phyloP scores from a whole-genome alignment of 2,888 invertebrate species.

The Carpatolechia fugitivella region DNA sequence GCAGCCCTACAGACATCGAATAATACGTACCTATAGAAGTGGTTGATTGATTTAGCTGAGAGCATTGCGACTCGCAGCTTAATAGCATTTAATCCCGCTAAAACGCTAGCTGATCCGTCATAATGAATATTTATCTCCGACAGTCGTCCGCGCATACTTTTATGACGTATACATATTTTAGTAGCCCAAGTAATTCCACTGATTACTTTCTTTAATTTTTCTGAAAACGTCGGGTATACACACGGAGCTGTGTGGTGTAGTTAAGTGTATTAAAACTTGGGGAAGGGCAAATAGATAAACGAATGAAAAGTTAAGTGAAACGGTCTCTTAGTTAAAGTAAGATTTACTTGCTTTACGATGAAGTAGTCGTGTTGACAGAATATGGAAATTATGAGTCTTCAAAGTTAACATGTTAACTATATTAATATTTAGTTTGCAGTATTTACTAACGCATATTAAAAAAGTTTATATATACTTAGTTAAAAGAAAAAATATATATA shows the following conservation, averaged over 20 bases:
- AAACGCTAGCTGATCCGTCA: slow-evolving; percentile 73
- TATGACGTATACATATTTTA: slow-evolving; percentile 79
- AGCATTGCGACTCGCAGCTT: slow-evolving; percentile 57
- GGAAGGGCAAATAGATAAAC: slow-evolving; percentile 57
- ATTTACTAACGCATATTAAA: too few relatives aligned
- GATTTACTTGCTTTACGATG: not conserved
- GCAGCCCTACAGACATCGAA: not conserved
- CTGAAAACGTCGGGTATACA: slow-evolving; percentile 49
- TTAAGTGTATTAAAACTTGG: slow-evolving; percentile 66
- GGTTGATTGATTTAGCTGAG: slow-evolving; percentile 66
- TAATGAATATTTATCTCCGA: slow-evolving; percentile 77
- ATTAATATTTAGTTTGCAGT: too few relatives aligned
- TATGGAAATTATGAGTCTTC: too few relatives aligned
- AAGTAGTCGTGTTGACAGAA: not conserved
- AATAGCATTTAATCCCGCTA: slow-evolving; percentile 76
- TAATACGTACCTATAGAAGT: slow-evolving; percentile 14
- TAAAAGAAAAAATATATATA: too few relatives aligned
- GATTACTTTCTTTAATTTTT: slow-evolving; percentile 78
- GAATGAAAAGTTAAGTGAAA: slow-evolving; percentile 55
- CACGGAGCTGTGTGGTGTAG: slow-evolving; percentile 28
- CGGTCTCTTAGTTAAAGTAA: not conserved
- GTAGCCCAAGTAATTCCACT: slow-evolving; percentile 74
- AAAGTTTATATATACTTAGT: too few relatives aligned
- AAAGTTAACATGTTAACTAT: too few relatives aligned
- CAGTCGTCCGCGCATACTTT: slow-evolving; percentile 71